Evolutionary conservation across 1,140 invertebrate genomes (phyloP).

Genomic region (Lanistes nyassanus): DNA sequence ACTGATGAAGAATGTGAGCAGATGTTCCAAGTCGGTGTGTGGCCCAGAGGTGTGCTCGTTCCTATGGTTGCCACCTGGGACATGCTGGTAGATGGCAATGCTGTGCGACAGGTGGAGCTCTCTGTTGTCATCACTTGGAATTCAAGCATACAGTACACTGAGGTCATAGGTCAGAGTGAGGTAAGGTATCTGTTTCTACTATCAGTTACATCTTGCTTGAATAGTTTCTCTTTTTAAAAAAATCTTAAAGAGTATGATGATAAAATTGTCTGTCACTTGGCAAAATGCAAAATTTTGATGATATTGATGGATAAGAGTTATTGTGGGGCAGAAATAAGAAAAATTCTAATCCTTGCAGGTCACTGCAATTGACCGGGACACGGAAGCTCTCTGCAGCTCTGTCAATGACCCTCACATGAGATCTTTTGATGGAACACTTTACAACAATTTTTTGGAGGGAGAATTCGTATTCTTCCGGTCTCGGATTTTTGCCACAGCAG

Average conservation of each 20-base stretch:
- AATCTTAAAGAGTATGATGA: too few species aligned
- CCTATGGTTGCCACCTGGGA: slow-evolving; percentile 41
- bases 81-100: slow-evolving; percentile 42
- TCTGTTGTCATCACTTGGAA: slow-evolving; percentile 23
- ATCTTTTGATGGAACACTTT: slow-evolving; percentile 48
- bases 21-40: slow-evolving; percentile 24
- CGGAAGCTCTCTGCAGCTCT: slow-evolving; percentile 37
- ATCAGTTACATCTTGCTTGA: not conserved
- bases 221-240: not conserved
- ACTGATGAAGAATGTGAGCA: slow-evolving; percentile 22
- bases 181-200: not conserved
- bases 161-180: slow-evolving; percentile 21
- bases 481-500: slow-evolving; percentile 29
- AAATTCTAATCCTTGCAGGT: slow-evolving; percentile 25
- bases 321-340: not conserved
- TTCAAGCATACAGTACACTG: slow-evolving; percentile 16
- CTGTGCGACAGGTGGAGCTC: slow-evolving; percentile 33
- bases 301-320: not conserved
- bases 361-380: slow-evolving; percentile 38
- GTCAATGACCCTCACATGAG: slow-evolving; percentile 48
- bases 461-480: slow-evolving; percentile 59
- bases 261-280: not conserved
- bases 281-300: not conserved
- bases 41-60: slow-evolving; percentile 25
- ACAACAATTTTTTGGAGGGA: slow-evolving; percentile 60